phyloP scores from a whole-genome alignment of 2,797 vertebrate species.

The Leptatherina wallacei region DNA sequence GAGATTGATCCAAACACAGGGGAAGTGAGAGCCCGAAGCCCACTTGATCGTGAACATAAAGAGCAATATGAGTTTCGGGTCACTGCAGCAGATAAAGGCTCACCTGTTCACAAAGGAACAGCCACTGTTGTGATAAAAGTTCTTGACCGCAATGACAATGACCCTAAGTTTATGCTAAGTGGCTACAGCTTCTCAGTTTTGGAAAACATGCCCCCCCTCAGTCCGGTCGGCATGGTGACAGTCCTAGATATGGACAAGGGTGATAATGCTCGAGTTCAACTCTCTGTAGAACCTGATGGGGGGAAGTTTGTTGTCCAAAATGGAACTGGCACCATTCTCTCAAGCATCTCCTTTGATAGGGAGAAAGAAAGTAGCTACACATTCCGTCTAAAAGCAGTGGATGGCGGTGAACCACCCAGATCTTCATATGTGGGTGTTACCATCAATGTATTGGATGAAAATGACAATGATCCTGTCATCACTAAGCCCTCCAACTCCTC shows the following conservation, averaged over 20 bases:
- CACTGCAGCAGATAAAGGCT: slow-evolving; percentile 94
- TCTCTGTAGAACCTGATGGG: slow-evolving; percentile 95
- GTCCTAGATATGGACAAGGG: slow-evolving; percentile 97
- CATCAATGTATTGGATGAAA: slow-evolving; percentile 98
- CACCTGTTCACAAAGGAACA: slow-evolving; percentile 93
- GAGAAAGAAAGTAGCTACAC: slow-evolving; percentile 99
- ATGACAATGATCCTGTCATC: slow-evolving; percentile 96
- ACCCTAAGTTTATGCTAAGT: slow-evolving; percentile 98
- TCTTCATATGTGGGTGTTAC: slow-evolving; percentile 97
- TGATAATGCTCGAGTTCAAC: slow-evolving; percentile 91
- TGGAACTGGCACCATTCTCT: slow-evolving; percentile 96
- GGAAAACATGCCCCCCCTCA: slow-evolving; percentile 98
- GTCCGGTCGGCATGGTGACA: slow-evolving; percentile 98
- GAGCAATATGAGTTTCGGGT: slow-evolving; percentile 95
- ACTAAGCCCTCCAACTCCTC: slow-evolving; percentile 97
- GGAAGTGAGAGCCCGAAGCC: slow-evolving; percentile 91
- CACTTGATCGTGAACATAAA: slow-evolving; percentile 93
- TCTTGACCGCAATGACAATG: slow-evolving; percentile 97
- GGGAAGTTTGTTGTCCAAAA: slow-evolving; percentile 98
- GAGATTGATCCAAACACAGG: slow-evolving; percentile 92
- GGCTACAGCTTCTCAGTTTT: slow-evolving; percentile 98
- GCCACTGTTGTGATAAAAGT: slow-evolving; percentile 94
- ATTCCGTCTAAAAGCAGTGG: slow-evolving; percentile 95
- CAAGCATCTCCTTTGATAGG: slow-evolving; percentile 97
- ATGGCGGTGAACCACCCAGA: slow-evolving; percentile 92